These are phyloP conservation scores for Agriopis leucophaearia DNA, from an alignment of 2,888 invertebrate species.

Conservation along the genomic window DNA sequence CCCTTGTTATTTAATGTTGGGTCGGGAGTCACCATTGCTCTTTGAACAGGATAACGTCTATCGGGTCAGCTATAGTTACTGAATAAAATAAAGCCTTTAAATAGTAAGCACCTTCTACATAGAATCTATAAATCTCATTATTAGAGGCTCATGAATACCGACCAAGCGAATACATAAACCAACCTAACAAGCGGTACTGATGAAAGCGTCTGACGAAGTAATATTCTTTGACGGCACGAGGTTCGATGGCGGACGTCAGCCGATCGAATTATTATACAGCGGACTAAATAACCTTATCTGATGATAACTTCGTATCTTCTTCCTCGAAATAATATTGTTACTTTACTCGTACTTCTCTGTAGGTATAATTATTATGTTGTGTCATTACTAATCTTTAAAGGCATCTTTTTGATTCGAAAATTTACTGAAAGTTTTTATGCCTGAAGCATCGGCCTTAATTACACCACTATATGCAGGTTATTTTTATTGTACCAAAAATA, in stretches of 20 bases:
- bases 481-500: no score
- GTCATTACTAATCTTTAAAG: neutral
- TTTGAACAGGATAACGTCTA: no score
- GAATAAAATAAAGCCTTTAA: neutral
- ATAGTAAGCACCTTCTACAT: constrained; percentile 10
- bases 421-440: no score
- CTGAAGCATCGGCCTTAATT: no score
- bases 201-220: constrained; percentile 45
- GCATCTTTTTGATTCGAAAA: no score
- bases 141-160: constrained; percentile 35
- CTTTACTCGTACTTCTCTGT: neutral
- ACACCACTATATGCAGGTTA: no score
- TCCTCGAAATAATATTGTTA: constrained; percentile 21
- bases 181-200: constrained; percentile 57
- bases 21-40: no score
- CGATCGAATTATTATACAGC: constrained; percentile 70
- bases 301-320: constrained; percentile 30
- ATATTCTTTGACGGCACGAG: constrained; percentile 54
- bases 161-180: constrained; percentile 40
- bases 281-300: constrained; percentile 34
- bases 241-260: constrained; percentile 45
- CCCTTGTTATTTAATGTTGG: no score
- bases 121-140: constrained; percentile 32
- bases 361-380: constrained; percentile 1
- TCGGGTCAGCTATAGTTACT: no score